Percentiles rank a stretch among this genome's conserved stretches.
Evolutionary conservation across 2,888 invertebrate genomes (phyloP).

Genomic region (Branchipolynoe longqiensis): DNA sequence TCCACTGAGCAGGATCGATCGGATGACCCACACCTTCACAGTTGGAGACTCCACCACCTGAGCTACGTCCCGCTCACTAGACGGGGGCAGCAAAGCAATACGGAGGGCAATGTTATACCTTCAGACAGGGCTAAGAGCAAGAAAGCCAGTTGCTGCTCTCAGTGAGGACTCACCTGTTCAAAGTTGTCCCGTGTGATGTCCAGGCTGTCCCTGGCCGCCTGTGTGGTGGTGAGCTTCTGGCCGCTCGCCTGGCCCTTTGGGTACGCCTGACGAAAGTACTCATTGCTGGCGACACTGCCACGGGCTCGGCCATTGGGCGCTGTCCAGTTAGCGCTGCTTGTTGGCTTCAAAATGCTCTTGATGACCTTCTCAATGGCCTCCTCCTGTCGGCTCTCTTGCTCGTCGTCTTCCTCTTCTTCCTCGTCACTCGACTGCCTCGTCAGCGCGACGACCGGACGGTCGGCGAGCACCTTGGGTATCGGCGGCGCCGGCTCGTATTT

Average conservation of each 20-base stretch:
- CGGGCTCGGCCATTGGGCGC: not conserved
- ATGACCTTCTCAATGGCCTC: slow-evolving; percentile 12
- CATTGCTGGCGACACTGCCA: no score
- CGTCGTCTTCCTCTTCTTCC: not conserved
- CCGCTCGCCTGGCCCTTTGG: not conserved
- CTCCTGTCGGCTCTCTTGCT: not conserved
- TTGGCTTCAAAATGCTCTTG: slow-evolving; percentile 58
- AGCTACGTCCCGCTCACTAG: no score
- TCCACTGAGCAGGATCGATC: no score
- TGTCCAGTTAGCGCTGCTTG: not conserved
- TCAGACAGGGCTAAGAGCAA: no score
- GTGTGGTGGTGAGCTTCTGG: no score
- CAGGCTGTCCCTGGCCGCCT: slow-evolving; percentile 51
- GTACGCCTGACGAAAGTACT: no score
- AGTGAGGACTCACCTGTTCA: slow-evolving; percentile 3
- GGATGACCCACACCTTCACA: no score
- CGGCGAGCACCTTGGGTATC: not conserved
- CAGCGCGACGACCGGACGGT: not conserved
- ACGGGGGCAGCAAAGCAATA: no score
- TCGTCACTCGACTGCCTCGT: not conserved
- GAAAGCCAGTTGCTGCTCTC: no score
- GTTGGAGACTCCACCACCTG: no score
- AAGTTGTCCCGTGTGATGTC: slow-evolving; percentile 49
- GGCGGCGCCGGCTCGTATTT: not conserved
- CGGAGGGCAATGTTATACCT: no score